Evolutionary conservation across 2,113 vertebrate species (phyloP), one percentile per base, ranked within the genome.

Genomic region (Pangasianodon gigas): DNA sequence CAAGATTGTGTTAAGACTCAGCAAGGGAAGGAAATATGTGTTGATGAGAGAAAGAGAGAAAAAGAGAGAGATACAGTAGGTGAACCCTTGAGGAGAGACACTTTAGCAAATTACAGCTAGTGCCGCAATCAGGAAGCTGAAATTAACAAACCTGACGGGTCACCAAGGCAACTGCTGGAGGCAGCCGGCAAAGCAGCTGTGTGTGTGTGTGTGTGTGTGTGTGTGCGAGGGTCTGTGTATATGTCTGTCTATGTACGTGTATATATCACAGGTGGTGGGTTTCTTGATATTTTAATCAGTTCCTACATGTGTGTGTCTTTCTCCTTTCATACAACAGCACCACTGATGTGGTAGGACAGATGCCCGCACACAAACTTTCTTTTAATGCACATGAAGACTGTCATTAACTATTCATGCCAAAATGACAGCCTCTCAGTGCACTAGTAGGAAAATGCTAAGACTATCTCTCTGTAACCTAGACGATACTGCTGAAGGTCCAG

Each of bases 91-190:
- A 93, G 90, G 93, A 93, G 93, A 71, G 81, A 92, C 93, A 94
- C 94, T 95, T 94, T 92, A 93, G 92, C 86, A 95, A 95, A 96
- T 95, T 93, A 95, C 92, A 94, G 89, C 60, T 80, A 90, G 52
- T 90, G 74, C 92, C 92, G 93, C 95, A 96, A 96, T 96, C 94
- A 96, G 95, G 93, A 94, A 93, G 91, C 92, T 94, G 90, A 94
- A 95, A 95, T 95, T 91, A 95, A 91, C 90, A 92, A 94, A 94
- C 85, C 87, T 89, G 88, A 86, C 90, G 85, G 93, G 93, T 96
- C 93, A 95, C 94, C 94, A 94, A 92, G 93, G 95, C 92, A 94
- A 95, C 94, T 90, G 87, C 84, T 90, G 87, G 91, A 94, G 94
- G 92, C 91, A 69, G 88, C 37, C 82, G 89, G 91, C 26, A 56